Evolutionary conservation across 2,797 vertebrate species (phyloP), one percentile per base, ranked within the genome.

Genomic region (Takifugu ocellatus): DNA sequence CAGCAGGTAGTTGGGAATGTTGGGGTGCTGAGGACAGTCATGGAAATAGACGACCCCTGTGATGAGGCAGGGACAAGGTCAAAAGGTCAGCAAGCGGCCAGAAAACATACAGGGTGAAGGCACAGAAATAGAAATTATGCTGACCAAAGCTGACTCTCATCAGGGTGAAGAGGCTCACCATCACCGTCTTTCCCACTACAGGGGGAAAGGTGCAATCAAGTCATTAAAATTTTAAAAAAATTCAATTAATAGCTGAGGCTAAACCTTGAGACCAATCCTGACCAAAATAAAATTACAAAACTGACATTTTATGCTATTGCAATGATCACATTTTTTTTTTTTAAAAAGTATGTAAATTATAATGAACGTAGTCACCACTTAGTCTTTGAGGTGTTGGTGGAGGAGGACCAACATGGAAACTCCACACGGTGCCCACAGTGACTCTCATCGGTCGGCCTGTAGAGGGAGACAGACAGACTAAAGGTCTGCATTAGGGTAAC

Each of bases 1-100:
- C 3, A 79, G 31, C 45, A 82, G 61, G 25, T 53, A 82, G 51
- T 5, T 77, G 49, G 79, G 79, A 44, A 82, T 75, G 54, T 69
- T 67, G 0, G 77, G 74, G 25, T 79, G 77, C 48, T 69, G 74
- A 24, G 74, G 74, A 25, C 77, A 82, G 6, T 77, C 76, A 0
- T 47, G 59, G 7, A 68, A 68, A 51, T 73, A 72, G 43, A 61
- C 26, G n/a, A 29, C 54, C 6, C 79, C 79, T 79, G 66, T 6
- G 3, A 17, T n/a, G 51, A 2, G 25, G 25, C 10, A 24, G 17
- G 21, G 46, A 24, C 46, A 24, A 48, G 17, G 46, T 48, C 21
- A 21, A 48, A 16, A 25, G 10, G 21, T 24, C 46, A 10, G 21
- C 17, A 12, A 24, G 46, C 2, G 44, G 6, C 53, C n/a, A 42